A percentile compares a stretch with the other conserved stretches of the same genome.
These are phyloP conservation scores for Parapristionchus giblindavisi DNA, from an alignment of 2,888 invertebrate genomes.

Conservation along the genomic window DNA sequence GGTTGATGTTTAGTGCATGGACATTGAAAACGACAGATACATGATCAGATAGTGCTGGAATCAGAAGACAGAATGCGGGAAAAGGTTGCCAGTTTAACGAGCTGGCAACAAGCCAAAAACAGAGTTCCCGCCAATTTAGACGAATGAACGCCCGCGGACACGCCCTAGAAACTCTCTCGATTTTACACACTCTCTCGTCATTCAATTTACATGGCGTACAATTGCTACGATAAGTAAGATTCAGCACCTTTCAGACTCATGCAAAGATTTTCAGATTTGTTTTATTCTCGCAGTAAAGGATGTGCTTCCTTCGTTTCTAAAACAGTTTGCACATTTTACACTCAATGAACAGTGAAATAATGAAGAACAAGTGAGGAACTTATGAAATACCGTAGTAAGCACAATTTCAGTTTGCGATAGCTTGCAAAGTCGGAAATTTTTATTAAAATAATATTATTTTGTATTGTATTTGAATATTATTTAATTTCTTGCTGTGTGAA, in stretches of 20 bases:
- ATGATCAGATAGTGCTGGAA: not conserved
- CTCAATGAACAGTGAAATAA: no score
- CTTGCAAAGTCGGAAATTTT: not conserved
- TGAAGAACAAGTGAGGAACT: no score
- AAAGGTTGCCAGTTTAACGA: not conserved
- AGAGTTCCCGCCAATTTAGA: slow-evolving; percentile 20
- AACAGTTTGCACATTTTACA: no score
- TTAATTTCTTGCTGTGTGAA: not conserved
- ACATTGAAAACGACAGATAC: not conserved
- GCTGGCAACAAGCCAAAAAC: slow-evolving; percentile 5
- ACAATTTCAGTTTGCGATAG: slow-evolving; percentile 6
- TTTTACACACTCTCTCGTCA: not conserved
- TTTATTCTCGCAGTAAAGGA: not conserved
- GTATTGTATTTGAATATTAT: no score
- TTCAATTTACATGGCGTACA: not conserved
- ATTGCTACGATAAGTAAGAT: not conserved
- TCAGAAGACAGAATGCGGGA: not conserved
- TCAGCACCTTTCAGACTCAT: not conserved
- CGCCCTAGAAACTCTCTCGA: not conserved
- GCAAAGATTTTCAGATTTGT: not conserved
- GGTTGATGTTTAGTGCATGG: not conserved
- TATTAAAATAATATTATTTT: not conserved
- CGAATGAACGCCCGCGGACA: slow-evolving; percentile 17
- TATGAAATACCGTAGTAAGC: not conserved
- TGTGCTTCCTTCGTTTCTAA: no score